These are phyloP conservation scores for Champsocephalus esox DNA, from an alignment of 2,797 vertebrate species.

Conservation along the genomic window DNA sequence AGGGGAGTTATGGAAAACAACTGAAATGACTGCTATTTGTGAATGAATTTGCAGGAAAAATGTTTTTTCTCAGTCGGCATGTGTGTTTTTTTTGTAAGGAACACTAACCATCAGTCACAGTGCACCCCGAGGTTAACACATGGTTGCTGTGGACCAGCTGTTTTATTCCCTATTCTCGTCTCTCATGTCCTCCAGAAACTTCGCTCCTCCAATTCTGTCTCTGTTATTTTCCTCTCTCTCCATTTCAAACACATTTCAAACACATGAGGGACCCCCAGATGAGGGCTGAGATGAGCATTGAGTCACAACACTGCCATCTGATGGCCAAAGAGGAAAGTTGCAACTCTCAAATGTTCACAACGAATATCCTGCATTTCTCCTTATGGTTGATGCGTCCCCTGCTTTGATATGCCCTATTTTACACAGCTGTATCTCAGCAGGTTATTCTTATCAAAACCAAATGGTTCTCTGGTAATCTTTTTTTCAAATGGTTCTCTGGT, in stretches of 20 bases:
- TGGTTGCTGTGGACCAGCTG: slow-evolving; percentile 41
- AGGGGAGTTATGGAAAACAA: neutral
- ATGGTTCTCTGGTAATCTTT: neutral
- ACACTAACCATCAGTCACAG: slow-evolving; percentile 20
- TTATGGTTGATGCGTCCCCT: neutral
- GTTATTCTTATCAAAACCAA: slow-evolving; percentile 16
- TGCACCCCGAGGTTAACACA: slow-evolving; percentile 11
- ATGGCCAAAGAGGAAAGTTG: neutral
- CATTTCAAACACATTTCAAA: neutral
- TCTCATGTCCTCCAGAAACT: slow-evolving; percentile 24
- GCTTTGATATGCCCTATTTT: neutral
- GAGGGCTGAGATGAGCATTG: neutral
- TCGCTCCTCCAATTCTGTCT: neutral
- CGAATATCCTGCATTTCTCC: neutral
- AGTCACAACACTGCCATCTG: slow-evolving; percentile 55
- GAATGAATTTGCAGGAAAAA: slow-evolving; percentile 2
- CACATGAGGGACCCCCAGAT: neutral
- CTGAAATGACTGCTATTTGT: neutral
- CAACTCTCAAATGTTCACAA: neutral
- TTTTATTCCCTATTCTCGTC: slow-evolving; percentile 26
- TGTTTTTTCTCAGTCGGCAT: slow-evolving; percentile 14
- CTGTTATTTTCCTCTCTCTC: neutral
- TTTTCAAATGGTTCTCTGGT: slow-evolving; percentile 1
- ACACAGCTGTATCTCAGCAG: slow-evolving; percentile 13
- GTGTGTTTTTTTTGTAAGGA: slow-evolving; percentile 10